Base-by-base conservation (phyloP, 2,888 invertebrate species). In the Himalopsyche kuldschensis region DNA sequence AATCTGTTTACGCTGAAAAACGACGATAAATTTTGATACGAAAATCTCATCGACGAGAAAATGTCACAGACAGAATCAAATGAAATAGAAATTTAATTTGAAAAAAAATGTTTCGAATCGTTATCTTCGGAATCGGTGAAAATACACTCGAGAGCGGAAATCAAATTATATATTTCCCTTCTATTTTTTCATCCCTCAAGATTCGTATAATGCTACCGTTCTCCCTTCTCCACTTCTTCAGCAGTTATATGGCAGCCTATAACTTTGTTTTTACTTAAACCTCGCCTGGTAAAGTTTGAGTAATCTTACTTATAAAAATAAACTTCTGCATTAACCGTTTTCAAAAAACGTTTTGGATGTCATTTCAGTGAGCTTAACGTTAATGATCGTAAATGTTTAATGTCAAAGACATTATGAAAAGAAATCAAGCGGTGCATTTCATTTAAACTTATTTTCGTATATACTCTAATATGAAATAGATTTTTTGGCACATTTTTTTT, bases 301-400 rank as follows among this genome's bases (percentile, higher is more conserved):
- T 92, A 92, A 92, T 92, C 92, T 92, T 90, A 92, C 92, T 92
- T 92, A 92, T 91, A 92, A 92, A 92, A 92, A 92, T 92, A 92
- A 92, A 92, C 92, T 92, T 92, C 91, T 91, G 89, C 92, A 92
- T 92, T 92, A 92, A 91, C 91, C 90, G 91, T 91, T 82, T 78
- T 81, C 81, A 20, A 81, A 82, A 84, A 85, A 46, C 85, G 82
- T 83, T 85, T 84, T 77, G 81, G 82, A 78, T 82, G 82, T 82
- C 84, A 84, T 85, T 83, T 83, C 77, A 35, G 78, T 41, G 47
- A 77, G 76, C 79, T 85, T 47, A 78, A 2, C 81, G 80, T 84
- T 81, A 84, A 85, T 81, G 82, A 75, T 82, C 84, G 82, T 81
- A 80, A 85, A 85, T 82, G 84, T 84, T 81, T 79, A 85, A 83